Evolutionary conservation across 2,113 vertebrate species (phyloP), one percentile per base, ranked within the genome.

Genomic region (Hyaena hyaena): DNA sequence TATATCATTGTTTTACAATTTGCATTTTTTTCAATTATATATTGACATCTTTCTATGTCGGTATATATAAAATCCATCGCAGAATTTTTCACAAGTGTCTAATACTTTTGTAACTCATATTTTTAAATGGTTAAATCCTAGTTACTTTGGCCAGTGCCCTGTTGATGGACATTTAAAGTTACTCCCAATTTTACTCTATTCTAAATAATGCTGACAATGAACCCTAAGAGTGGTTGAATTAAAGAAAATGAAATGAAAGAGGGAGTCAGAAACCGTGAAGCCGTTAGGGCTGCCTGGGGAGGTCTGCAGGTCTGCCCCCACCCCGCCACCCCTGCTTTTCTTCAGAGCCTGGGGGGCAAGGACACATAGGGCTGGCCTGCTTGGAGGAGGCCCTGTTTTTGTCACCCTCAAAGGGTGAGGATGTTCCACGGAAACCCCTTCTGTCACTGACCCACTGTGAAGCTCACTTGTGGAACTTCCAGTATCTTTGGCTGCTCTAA

Each of bases 1-100:
- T 53, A 19, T 43, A 95, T 90, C 58, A 71, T 35, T 90, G 50
- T 94, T 95, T 94, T 96, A 91, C 23, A 68, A 45, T 48, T 90
- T 90, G 23, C 31, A 69, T 88, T 96, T 94, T 76, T 88, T 77
- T 68, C 68, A 82, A 69, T 87, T 74, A 88, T 63, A 31, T 76
- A 87, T 61, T 10, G 24, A 43, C 58, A 90, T 77, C 33, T 55
- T 95, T 96, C 90, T 33, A 28, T 45, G 35, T 90, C 28, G 28
- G 11, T 81, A 55, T 10, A 48, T 65, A 31, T 50, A 86, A 92
- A 95, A 76, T 93, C 45, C 63, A 50, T 68, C 66, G 61, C 19
- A 33, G 68, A 91, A 35, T 39, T 95, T 63, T 79, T 43, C 63
- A 76, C 8, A 86, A 39, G 10, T 84, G 24, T 35, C 28, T 74